These are phyloP conservation scores for Phenganax marumi DNA, from an alignment of 92 coral and sea anemone species.

Conservation along the genomic window DNA sequence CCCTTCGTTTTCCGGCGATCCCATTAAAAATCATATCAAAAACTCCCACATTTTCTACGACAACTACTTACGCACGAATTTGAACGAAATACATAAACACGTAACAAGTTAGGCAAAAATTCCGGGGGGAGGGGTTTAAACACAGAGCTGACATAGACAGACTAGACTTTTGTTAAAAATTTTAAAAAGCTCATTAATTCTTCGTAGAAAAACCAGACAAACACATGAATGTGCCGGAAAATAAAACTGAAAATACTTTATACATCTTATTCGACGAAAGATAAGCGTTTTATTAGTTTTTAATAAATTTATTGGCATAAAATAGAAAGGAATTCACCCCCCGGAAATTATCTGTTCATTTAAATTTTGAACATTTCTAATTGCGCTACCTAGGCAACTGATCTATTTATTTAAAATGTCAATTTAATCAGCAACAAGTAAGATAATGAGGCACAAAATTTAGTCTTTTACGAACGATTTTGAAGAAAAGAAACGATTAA, in stretches of 20 bases:
- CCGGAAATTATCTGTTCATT: neutral
- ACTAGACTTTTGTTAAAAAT: too few relatives aligned
- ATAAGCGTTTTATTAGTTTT: neutral
- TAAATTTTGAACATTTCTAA: neutral
- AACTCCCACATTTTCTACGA: neutral
- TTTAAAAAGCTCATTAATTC: too few relatives aligned
- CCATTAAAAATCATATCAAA: neutral
- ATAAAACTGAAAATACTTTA: too few relatives aligned
- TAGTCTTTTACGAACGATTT: neutral
- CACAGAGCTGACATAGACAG: too few relatives aligned
- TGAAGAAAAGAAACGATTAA: neutral
- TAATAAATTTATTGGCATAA: neutral
- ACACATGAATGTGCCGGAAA: too few relatives aligned
- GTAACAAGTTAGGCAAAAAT: neutral
- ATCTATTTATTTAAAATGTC: neutral
- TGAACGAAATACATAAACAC: neutral
- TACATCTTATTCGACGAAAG: too few relatives aligned
- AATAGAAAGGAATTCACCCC: neutral
- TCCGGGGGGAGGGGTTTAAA: neutral
- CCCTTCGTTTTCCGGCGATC: neutral
- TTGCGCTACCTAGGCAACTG: neutral
- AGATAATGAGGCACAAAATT: neutral
- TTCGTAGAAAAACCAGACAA: too few relatives aligned
- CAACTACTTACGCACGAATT: neutral
- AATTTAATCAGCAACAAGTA: neutral